Evolutionary conservation across 2,888 invertebrate genomes (phyloP), one percentile per base, ranked within the genome.

Genomic region (Octodonta nipae): DNA sequence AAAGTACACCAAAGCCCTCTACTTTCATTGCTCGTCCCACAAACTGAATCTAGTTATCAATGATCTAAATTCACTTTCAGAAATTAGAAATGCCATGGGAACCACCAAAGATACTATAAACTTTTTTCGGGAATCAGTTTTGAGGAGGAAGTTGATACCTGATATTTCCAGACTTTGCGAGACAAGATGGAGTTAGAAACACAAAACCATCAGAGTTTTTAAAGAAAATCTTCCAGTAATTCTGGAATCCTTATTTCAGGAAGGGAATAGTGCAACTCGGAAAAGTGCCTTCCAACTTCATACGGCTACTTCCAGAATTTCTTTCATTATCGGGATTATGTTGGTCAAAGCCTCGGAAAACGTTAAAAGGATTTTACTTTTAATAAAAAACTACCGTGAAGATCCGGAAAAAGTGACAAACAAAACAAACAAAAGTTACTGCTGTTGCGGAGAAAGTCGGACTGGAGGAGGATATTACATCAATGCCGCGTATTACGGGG

Each of bases 131-230:
- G 22, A 42, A 45, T 45, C 49, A 33, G 36, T 44, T 47, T 41
- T 46, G 33, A 41, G 47, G 35, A 45, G 42, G 29, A 46, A 46
- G 29, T 46, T 42, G 33, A 36, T 44, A 40, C 44, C 42, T 37
- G 48, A 51, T 41, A 45, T 52, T 40, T 33, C 44, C 25, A 34
- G 16, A 26, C 35, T 49, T 17, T 49, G 46, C 36, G 47, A 50
- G 33, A 49, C 42, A 37, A 40, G 46, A 31, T 45, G 44, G 45
- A 38, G 37, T 14, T 36, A 41, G 35, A 48, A 48, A 43, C 36
- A 45, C 3, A 28, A 33, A 32, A 29, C 20, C 17, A 36, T 41
- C 30, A 25, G 33, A 26, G 28, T 37, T 15, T 37, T 41, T 27
- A 36, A 36, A 15, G 31, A 38, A 26, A 33, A 35, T 32, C 25